Evolutionary conservation across 2,113 vertebrate species (phyloP), one percentile per base, ranked within the genome.

Genomic region (Oreochromis niloticus): DNA sequence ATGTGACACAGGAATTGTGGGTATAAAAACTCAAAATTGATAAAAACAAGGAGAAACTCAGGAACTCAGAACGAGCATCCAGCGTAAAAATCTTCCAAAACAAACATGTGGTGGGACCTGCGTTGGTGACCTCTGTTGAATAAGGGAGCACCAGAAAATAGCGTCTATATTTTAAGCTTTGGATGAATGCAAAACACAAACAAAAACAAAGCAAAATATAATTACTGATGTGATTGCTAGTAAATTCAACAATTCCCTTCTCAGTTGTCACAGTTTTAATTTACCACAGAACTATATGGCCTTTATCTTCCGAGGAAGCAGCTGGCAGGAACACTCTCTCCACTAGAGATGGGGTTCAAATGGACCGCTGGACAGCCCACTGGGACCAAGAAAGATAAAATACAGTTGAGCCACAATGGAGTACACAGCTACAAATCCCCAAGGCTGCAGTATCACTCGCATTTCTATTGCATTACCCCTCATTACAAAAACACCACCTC

Each of bases 341-440:
- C 86, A 88, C 82, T 34, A 79, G 82, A 82, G 52, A 83, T 80
- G 84, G 22, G 63, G 83, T 85, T 89, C 92, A 95, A 92, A 95
- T 95, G 95, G 95, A 94, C 94, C 81, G 68, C 89, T 81, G 93
- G 89, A 93, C 88, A 85, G 88, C 89, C 94, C 93, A 82, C 82
- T 93, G 95, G 94, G 95, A 93, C 83, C 75, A 82, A 79, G 85
- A 87, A 63, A 87, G 87, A 93, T 94, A 93, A 95, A 95, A 95
- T 94, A 94, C 92, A 90, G 88, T 91, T 63, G 55, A 75, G 68
- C 68, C 89, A 96, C 95, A 95, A 95, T 94, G 85, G 92, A 87
- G 89, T 56, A 86, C 85, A 86, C 93, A 87, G 91, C 94, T 90
- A 93, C 84, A 93, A 92, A 93, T 93, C 93, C 93, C 93, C 90